These are phyloP conservation scores for Xylocampa areola DNA, from an alignment of 2,888 invertebrate species.

Conservation along the genomic window DNA sequence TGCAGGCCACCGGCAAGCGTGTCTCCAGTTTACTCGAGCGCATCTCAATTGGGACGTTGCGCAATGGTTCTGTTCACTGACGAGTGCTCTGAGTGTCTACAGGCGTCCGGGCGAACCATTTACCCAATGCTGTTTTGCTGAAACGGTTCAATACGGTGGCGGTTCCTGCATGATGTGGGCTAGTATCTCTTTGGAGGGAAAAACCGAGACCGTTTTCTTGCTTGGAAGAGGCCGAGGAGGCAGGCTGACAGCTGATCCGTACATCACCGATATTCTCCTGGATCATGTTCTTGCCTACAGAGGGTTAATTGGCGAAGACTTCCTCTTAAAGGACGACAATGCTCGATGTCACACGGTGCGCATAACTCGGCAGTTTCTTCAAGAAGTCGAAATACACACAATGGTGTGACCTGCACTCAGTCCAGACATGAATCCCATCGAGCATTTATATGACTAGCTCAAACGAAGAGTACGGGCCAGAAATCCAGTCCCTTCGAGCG, in stretches of 20 bases:
- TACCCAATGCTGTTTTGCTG: constrained; percentile 20
- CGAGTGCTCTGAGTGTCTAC: constrained; percentile 20
- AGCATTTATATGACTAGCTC: constrained; percentile 39
- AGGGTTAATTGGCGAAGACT: not conserved
- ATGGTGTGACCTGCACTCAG: constrained; percentile 56
- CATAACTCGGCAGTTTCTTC: too few relatives aligned
- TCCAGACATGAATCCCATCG: constrained; percentile 51
- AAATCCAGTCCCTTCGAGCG: too few relatives aligned
- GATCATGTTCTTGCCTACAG: not conserved
- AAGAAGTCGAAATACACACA: constrained; percentile 9
- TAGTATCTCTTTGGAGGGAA: constrained; percentile 21
- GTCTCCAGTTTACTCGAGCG: constrained; percentile 3
- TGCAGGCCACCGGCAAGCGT: constrained; percentile 12
- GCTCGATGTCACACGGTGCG: too few relatives aligned
- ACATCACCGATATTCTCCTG: constrained; percentile 13
- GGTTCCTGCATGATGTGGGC: constrained; percentile 33
- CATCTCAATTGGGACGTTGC: not conserved
- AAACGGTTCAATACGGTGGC: constrained; percentile 26
- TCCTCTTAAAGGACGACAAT: too few relatives aligned
- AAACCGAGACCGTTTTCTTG: constrained; percentile 1
- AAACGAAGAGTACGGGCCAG: too few relatives aligned
- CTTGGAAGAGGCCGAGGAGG: constrained; percentile 7
- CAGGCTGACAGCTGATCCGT: constrained; percentile 3
- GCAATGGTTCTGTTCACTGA: not conserved
- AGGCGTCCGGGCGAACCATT: constrained; percentile 23